Base-by-base conservation (phyloP, 2,888 invertebrate species). In the Oegoconia quadripuncta region DNA sequence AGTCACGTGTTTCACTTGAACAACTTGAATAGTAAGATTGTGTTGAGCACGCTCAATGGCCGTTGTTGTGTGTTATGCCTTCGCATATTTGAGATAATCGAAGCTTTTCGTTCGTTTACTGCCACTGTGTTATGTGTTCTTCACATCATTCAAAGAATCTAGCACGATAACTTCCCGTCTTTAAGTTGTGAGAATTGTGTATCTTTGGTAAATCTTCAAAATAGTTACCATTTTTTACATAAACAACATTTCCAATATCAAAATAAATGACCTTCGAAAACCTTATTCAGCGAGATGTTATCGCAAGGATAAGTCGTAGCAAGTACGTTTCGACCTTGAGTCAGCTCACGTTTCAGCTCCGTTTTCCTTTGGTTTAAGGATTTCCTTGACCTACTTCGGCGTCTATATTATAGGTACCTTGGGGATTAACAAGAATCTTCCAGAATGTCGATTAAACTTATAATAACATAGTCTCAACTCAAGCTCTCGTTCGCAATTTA, bases 351-450 rank as follows among this genome's bases (percentile, higher is more conserved):
- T 42, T 41, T 43, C 46, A 40, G 29, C 28, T 12, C 27, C 25
- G 34, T 41, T 48, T 45, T 45, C 42, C 50, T 50, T 44, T 20
- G 35, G 30, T 33, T 36, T 48, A 41, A 65, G 66, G 69, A 63
- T 45, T 50, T 60, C 74, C 74, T 67, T 76, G 76, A 67, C 75
- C 66, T 36, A 62, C 34, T 65, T 68, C 26, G 39, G 16, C 15
- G 8, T 35, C 20, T 14, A n/a, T 7, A 6, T n/a, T 5, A 9
- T 8, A 15, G 15, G 16, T 17, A 3, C 29, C 9, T 13, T 9
- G 17, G 13, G 12, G 6, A 28, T 11, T n/a, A 16, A n/a, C n/a
- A n/a, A n/a, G n/a, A 17, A 26, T 26, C 13, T 22, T 11, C n/a
- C 15, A 17, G 8, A 30, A 3, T 18, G 9, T 22, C 20, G 20